These are phyloP conservation scores for Drosophila sturtevanti DNA, from an alignment of 1,140 invertebrate species.

Conservation along the genomic window DNA sequence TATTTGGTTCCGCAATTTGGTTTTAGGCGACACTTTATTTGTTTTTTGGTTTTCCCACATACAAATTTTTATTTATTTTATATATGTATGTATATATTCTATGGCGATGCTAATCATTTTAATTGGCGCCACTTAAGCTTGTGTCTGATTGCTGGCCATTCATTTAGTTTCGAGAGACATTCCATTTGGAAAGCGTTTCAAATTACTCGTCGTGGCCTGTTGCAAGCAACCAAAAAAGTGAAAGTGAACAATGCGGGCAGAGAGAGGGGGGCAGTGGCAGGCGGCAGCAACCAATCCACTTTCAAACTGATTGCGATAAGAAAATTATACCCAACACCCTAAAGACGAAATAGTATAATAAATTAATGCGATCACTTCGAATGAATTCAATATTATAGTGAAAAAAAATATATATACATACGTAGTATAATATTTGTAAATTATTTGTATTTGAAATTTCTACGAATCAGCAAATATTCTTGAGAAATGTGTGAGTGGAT, in stretches of 20 bases:
- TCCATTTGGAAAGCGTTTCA: constrained; percentile 71
- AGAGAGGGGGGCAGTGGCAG: constrained; percentile 2
- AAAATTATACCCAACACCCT: constrained; percentile 30
- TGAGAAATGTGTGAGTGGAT: too few species aligned
- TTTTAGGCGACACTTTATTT: constrained; percentile 32
- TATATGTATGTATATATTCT: constrained; percentile 49
- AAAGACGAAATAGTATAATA: not conserved
- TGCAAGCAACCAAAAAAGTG: constrained; percentile 64
- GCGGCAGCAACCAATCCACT: constrained; percentile 24
- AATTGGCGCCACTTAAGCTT: constrained; percentile 74
- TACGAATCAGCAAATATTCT: too few species aligned
- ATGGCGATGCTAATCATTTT: constrained; percentile 74
- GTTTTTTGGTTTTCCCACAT: constrained; percentile 3
- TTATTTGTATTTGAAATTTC: not conserved
- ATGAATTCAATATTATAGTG: not conserved
- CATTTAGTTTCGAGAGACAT: constrained; percentile 52
- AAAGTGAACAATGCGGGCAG: constrained; percentile 41
- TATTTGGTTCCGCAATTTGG: not conserved
- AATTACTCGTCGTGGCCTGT: constrained; percentile 65
- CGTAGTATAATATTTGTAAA: not conserved
- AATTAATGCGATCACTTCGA: not conserved
- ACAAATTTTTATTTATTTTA: constrained; percentile 16
- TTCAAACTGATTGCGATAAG: constrained; percentile 51
- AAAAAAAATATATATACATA: not conserved
- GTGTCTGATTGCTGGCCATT: constrained; percentile 67